Percentiles rank a stretch among this genome's conserved stretches.
Evolutionary conservation across 1,140 invertebrate species (phyloP).

Genomic region (Pentalonia nigronervosa): DNA sequence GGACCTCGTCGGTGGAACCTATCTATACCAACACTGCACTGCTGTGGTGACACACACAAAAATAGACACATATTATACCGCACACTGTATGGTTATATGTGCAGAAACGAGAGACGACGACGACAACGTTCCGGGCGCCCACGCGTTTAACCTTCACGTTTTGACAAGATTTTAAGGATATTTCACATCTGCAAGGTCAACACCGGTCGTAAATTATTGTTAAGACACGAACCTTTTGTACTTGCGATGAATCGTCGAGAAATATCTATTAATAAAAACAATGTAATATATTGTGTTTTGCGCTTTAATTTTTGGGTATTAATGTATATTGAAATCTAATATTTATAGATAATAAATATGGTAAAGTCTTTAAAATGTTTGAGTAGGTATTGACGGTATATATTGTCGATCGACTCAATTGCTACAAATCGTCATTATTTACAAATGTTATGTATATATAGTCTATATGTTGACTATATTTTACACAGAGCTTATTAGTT

Average conservation of each 20-base stretch:
- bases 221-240: neutral
- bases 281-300: neutral
- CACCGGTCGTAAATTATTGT: slow-evolving; percentile 33
- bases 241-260: neutral
- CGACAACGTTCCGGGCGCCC: slow-evolving; percentile 36
- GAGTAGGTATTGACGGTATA: too few relatives aligned
- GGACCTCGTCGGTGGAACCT: neutral
- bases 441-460: too few relatives aligned
- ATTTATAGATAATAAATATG: too few relatives aligned
- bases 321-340: neutral
- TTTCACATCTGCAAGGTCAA: slow-evolving; percentile 17
- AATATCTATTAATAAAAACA: slow-evolving; percentile 50
- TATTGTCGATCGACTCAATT: too few relatives aligned
- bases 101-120: slow-evolving; percentile 34
- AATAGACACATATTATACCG: slow-evolving; percentile 26
- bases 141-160: slow-evolving; percentile 48
- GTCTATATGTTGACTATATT: too few relatives aligned
- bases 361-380: too few relatives aligned
- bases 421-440: too few relatives aligned
- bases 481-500: too few relatives aligned
- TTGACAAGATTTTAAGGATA: slow-evolving; percentile 28
- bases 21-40: neutral
- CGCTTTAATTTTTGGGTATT: neutral
- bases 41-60: slow-evolving; percentile 14
- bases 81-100: neutral